These are phyloP conservation scores for Simalia tracyae DNA, from an alignment of 2,797 vertebrate species.

Conservation along the genomic window DNA sequence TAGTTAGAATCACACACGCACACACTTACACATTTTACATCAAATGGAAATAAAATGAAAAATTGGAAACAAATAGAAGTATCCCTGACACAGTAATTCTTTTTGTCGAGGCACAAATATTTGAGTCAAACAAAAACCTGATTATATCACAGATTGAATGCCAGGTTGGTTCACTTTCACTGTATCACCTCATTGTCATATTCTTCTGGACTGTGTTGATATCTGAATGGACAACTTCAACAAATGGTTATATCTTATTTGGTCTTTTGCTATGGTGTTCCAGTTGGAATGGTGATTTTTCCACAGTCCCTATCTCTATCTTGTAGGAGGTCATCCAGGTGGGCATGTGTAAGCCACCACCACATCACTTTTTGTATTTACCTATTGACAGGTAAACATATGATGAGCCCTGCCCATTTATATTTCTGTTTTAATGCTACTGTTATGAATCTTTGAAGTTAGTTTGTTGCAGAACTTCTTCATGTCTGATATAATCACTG, in stretches of 20 bases:
- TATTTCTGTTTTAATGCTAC: not conserved
- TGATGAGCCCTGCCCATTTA: not conserved
- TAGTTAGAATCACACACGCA: not conserved
- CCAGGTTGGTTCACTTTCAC: not conserved
- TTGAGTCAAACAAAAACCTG: not conserved
- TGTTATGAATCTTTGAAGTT: not conserved
- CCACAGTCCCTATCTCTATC: not conserved
- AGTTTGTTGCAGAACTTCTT: not conserved
- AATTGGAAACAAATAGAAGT: not conserved
- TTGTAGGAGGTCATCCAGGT: not conserved
- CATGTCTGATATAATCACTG: not conserved
- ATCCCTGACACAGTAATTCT: not conserved
- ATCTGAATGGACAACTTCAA: not conserved
- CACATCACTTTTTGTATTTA: not conserved
- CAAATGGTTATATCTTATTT: not conserved
- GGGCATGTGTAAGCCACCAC: not conserved
- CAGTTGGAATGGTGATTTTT: not conserved
- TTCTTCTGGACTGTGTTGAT: not conserved
- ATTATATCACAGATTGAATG: constrained; percentile 39
- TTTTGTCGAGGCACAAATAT: not conserved
- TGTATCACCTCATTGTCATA: not conserved
- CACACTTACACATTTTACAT: not conserved
- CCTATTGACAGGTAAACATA: not conserved
- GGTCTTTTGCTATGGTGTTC: not conserved
- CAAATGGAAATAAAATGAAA: not conserved